These are phyloP conservation scores for Orchestia grillus DNA, from an alignment of 1,140 invertebrate species.

Conservation along the genomic window DNA sequence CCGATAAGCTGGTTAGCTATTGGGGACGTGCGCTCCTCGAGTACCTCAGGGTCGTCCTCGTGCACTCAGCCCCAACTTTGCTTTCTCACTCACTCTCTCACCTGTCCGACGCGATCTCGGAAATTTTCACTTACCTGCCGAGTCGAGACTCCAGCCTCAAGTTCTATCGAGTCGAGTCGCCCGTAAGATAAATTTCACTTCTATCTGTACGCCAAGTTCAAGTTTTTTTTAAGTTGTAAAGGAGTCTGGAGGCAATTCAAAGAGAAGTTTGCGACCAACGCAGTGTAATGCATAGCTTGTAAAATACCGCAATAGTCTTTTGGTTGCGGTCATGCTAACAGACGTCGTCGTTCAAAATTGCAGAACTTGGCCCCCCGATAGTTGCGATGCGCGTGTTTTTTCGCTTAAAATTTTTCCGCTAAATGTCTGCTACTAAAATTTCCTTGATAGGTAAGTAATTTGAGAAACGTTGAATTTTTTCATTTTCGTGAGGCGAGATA, in stretches of 20 bases:
- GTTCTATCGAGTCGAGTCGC: neutral
- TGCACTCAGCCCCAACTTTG: neutral
- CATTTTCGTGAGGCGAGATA: neutral
- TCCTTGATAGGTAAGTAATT: neutral
- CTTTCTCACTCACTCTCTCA: neutral
- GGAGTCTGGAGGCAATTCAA: neutral
- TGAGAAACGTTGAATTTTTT: neutral
- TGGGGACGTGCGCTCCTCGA: neutral
- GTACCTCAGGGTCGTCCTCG: neutral
- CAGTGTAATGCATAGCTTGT: neutral
- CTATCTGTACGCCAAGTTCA: neutral
- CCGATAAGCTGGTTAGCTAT: conserved; percentile 39
- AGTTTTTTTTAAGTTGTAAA: neutral
- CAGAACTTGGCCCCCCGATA: neutral
- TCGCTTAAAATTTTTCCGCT: neutral
- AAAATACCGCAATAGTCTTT: neutral
- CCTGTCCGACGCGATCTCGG: neutral
- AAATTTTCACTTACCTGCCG: neutral
- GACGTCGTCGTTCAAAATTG: too few relatives aligned
- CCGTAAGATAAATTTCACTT: neutral
- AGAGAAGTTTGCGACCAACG: neutral
- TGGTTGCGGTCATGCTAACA: neutral
- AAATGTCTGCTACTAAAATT: neutral
- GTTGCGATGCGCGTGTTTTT: neutral
- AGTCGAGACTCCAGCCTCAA: neutral